Base-by-base conservation (phyloP, 2,797 vertebrate species). In the Myotis vivesi region DNA sequence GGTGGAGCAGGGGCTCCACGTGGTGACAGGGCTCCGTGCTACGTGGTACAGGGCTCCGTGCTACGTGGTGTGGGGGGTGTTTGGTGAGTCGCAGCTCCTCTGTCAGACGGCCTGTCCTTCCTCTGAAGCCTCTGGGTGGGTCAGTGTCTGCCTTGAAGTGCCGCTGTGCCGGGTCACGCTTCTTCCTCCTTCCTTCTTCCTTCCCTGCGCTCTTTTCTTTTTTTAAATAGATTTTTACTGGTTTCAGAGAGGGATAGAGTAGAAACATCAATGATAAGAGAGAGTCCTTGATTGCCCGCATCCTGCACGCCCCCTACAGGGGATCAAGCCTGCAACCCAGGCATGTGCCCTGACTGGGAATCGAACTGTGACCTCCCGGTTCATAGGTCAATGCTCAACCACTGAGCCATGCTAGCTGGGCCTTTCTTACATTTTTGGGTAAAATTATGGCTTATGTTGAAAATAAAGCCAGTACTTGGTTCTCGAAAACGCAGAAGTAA, bases 111-210 rank as follows among this genome's bases (percentile, higher is more conserved):
- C 33, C 0, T 69, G 6, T 49, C 16, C 6, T 46, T 64, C 19
- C 25, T 33, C 5, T 8, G 36, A 36, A 64, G 19, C 12, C 11
- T 80, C 53, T 8, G n/a, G 22, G 44, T 25, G 20, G 5, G 33
- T n/a, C 0, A 3, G 16, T 5, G 19, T 81, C 38, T 33, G 12
- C 23, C 4, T 38, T 62, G 44, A 64, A 25, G 22, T 4, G 2
- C 23, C 6, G 3, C 3, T 4, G 5, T 4, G 20, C 30, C 7
- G 23, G 33, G 2, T 8, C 3, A 3, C 0, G 0, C 17, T 23
- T 36, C 41, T 8, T 55, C 7, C 0, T 64, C 20, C 33, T 76
- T 73, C 41, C 53, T 76, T 69, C 33, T 76, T 73, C 41, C 53
- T 76, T 69, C 41, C 53, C 53, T 20, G 7, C 53, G 2, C 1